Conservation (phyloP, 2,113 vertebrate genomes). For the Globicephala melas region DNA sequence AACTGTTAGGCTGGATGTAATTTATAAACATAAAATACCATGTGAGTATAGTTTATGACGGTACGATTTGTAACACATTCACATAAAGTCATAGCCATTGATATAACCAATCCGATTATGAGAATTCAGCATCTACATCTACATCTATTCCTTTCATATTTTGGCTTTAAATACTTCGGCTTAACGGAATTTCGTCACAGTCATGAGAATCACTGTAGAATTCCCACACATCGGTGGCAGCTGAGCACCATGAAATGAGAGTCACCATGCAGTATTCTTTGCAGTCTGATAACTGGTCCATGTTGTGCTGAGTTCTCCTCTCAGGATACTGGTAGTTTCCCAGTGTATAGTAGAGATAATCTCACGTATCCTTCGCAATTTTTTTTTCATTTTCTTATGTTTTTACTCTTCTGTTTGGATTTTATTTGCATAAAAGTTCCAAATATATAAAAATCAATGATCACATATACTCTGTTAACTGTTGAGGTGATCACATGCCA, state of each 20-base stretch:
- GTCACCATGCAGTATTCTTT: not conserved
- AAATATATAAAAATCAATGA: constrained; percentile 17
- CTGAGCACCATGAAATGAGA: not conserved
- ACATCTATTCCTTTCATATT: not conserved
- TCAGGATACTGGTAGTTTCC: not conserved
- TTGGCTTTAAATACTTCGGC: not conserved
- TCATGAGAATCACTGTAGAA: not conserved
- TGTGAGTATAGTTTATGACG: not conserved
- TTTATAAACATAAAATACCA: not conserved
- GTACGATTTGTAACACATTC: not conserved
- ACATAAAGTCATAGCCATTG: not conserved
- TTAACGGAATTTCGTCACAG: not conserved
- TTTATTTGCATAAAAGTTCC: not conserved
- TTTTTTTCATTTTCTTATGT: not conserved
- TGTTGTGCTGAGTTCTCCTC: not conserved
- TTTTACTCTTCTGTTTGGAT: not conserved
- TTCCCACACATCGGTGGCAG: not conserved
- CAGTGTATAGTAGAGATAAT: not conserved
- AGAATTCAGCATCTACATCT: not conserved
- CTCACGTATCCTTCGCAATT: not conserved
- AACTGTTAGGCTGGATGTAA: not conserved
- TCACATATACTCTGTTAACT: not conserved
- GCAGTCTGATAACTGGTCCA: not conserved
- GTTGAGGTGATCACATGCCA: not conserved
- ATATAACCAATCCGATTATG: not conserved